These are phyloP conservation scores for Thereva unica DNA, from an alignment of 2,888 invertebrate genomes.

Conservation along the genomic window DNA sequence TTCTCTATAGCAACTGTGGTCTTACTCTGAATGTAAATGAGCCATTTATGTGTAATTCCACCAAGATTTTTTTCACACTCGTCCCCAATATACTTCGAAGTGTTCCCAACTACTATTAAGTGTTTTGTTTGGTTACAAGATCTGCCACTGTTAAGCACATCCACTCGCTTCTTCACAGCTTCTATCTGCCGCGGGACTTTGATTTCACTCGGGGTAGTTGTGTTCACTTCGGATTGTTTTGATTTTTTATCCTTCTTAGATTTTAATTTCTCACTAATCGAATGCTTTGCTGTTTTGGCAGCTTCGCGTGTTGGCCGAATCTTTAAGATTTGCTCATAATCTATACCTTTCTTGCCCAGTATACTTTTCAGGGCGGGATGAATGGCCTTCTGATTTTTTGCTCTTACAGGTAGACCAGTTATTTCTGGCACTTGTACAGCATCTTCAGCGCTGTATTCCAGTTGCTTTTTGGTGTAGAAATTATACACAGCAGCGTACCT, in stretches of 20 bases:
- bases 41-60: constrained; percentile 82
- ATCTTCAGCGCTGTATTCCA: constrained; percentile 43
- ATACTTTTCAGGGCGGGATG: constrained; percentile 79
- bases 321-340: constrained; percentile 60
- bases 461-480: constrained; percentile 65
- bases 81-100: constrained; percentile 79
- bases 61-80: constrained; percentile 67
- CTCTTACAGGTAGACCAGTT: constrained; percentile 42
- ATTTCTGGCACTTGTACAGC: background rate
- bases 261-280: constrained; percentile 51
- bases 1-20: constrained; percentile 64
- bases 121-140: constrained; percentile 63
- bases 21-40: constrained; percentile 80
- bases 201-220: background rate
- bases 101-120: constrained; percentile 68
- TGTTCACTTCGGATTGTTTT: constrained; percentile 5
- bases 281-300: constrained; percentile 57
- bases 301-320: constrained; percentile 60
- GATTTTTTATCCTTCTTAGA: constrained; percentile 44
- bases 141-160: constrained; percentile 60
- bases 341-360: constrained; percentile 64
- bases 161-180: constrained; percentile 53
- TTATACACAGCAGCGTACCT: constrained; percentile 64
- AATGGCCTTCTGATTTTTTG: constrained; percentile 60
- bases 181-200: constrained; percentile 56